Evolutionary conservation across 2,888 invertebrate species (phyloP).

Genomic region (Hirtodrosophila alboralis): DNA sequence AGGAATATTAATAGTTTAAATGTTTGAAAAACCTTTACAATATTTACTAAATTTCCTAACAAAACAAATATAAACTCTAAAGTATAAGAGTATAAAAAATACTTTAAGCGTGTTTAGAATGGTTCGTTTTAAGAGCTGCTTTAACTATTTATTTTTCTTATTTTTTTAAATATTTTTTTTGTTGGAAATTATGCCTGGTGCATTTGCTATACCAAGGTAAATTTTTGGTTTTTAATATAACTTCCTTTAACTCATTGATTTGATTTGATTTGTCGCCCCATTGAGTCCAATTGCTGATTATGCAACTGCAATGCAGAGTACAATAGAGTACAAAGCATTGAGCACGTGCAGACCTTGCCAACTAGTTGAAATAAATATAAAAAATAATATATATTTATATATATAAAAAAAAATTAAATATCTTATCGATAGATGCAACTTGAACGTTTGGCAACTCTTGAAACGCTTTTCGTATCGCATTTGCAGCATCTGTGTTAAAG

Average conservation of each 20-base stretch:
- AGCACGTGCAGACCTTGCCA: conserved; percentile 74
- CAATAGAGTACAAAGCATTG: conserved; percentile 51
- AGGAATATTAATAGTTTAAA: too few species aligned
- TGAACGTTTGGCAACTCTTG: conserved; percentile 49
- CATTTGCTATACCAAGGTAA: conserved; percentile 9
- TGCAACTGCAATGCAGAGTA: conserved; percentile 59
- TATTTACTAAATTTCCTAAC: too few species aligned
- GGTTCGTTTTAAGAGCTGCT: conserved; percentile 23
- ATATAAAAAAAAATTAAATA: conserved; percentile 8
- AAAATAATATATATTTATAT: conserved; percentile 11
- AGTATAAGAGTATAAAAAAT: too few species aligned
- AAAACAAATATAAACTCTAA: too few species aligned
- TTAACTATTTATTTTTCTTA: neutral
- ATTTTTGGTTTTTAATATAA: conserved; percentile 33
- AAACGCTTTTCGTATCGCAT: conserved; percentile 62
- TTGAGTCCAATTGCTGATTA: conserved; percentile 53
- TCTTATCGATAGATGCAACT: conserved; percentile 31
- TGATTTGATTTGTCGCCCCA: conserved; percentile 69
- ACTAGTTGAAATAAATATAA: conserved; percentile 6
- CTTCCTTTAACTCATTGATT: conserved; percentile 43
- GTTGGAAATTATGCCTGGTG: conserved; percentile 13
- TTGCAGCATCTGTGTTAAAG: conserved; percentile 63
- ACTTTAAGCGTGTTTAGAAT: conserved; percentile 9
- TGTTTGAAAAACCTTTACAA: too few species aligned
- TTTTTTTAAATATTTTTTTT: conserved; percentile 3